Conservation (phyloP, 1,140 invertebrate species). For the Acromyrmex charruanus region DNA sequence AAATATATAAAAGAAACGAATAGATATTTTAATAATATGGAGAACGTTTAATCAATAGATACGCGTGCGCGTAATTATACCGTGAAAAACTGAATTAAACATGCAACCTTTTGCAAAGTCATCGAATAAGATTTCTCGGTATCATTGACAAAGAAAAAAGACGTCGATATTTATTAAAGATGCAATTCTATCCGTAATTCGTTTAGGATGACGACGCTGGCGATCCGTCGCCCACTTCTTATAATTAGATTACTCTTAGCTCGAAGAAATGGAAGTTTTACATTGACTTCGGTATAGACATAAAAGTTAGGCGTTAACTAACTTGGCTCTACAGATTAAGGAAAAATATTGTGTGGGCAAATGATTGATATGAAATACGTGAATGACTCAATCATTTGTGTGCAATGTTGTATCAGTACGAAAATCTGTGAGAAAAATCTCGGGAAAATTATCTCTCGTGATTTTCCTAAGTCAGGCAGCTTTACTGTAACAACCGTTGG, state of each 20-base stretch:
- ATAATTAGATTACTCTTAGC: constrained; percentile 69
- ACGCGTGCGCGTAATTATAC: not conserved
- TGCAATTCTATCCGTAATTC: constrained; percentile 61
- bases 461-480: not conserved
- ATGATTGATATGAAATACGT: not conserved
- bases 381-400: not conserved
- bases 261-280: constrained; percentile 46
- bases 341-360: not conserved
- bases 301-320: constrained; percentile 21
- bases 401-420: not conserved
- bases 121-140: not conserved
- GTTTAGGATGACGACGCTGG: constrained; percentile 53
- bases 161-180: constrained; percentile 45
- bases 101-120: not conserved
- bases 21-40: not conserved
- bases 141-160: constrained; percentile 12
- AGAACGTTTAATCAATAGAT: constrained; percentile 1
- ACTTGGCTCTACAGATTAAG: not conserved
- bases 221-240: constrained; percentile 48
- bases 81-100: constrained; percentile 3
- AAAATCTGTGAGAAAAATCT: not conserved
- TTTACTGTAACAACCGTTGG: not conserved
- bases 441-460: not conserved
- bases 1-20: not conserved
- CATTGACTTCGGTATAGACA: not conserved